Base-by-base conservation (phyloP, 2,113 vertebrate genomes). In the Pterophyllum scalare region DNA sequence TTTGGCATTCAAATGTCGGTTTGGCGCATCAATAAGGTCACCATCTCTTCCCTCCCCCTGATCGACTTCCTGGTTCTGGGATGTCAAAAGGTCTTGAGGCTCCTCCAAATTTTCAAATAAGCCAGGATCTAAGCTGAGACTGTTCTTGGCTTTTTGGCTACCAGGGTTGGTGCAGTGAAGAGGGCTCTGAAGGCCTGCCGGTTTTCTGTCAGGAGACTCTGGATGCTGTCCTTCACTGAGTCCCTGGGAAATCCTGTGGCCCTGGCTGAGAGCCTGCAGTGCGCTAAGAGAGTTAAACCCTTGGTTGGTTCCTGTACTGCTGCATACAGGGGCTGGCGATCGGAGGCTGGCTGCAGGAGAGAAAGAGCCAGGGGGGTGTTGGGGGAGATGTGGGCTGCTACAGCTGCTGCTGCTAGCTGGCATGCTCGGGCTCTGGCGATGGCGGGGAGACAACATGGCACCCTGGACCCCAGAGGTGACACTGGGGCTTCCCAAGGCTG, bases 191-290 rank as follows among this genome's bases (percentile, higher is more conserved):
- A 88, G 83, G 9, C 74, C 72, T 82, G 91, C 94, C 82, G 96
- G 92, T 95, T 98, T 98, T 88, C 96, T 94, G 92, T 99, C 98
- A 77, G 98, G 97, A 10, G 98, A 98, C 89, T 90, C 87, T 3
- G 85, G 59, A 22, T 83, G 82, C 46, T 95, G 96, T 88, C 97
- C 94, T 57, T 93, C 91, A 0, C 95, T 89, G 1, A 96, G 95
- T 43, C 96, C 96, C 72, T 97, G 95, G 64, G 96, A 94, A 80
- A 98, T 96, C 35, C 96, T 93, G 1, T 97, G 97, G 81, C 97
- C 96, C 92, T 98, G 98, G 35, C 97, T 98, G 89, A 98, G 97
- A 82, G 97, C 97, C 89, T 99, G 98, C 89, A 98, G 97, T 3
- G 97, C 97, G 28, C 96, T 97, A 59, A 98, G 97, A 85, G 98